These are phyloP conservation scores for Netelia inedita DNA, from an alignment of 2,888 invertebrate genomes.

Conservation along the genomic window DNA sequence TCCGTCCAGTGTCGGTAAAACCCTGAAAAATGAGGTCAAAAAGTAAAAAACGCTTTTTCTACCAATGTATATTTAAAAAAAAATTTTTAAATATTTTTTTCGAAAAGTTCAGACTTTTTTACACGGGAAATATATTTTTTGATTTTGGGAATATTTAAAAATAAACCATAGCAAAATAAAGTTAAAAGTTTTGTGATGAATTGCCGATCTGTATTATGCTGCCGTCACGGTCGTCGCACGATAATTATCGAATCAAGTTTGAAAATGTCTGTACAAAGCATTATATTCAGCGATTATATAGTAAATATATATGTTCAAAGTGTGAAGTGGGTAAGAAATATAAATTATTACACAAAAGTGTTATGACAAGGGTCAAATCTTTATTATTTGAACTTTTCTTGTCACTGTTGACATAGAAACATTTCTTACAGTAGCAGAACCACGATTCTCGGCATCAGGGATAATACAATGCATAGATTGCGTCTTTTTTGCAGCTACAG, in stretches of 20 bases:
- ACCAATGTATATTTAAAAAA: constrained; percentile 3
- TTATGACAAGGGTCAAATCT: constrained; percentile 14
- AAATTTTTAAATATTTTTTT: background rate
- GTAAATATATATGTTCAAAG: constrained; percentile 15
- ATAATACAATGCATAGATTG: constrained; percentile 36
- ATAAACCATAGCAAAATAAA: no score
- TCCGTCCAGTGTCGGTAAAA: constrained; percentile 13
- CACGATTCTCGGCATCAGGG: constrained; percentile 27
- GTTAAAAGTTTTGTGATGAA: no score
- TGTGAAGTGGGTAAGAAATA: constrained; percentile 9
- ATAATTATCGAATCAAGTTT: background rate
- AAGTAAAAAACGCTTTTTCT: constrained; percentile 24
- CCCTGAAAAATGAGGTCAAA: constrained; percentile 3
- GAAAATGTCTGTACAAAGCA: constrained; percentile 2
- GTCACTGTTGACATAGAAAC: constrained; percentile 21
- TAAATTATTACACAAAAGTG: constrained; percentile 2
- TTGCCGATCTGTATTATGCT: background rate
- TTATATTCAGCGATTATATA: constrained; percentile 2
- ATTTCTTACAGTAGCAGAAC: constrained; percentile 11
- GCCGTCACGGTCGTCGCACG: background rate
- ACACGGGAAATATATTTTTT: no score
- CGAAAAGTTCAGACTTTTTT: background rate
- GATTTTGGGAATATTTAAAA: no score
- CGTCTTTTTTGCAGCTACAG: constrained; percentile 24
- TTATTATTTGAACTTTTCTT: constrained; percentile 22